Base-by-base conservation (phyloP, 1,140 invertebrate genomes). In the Hirudo medicinalis region DNA sequence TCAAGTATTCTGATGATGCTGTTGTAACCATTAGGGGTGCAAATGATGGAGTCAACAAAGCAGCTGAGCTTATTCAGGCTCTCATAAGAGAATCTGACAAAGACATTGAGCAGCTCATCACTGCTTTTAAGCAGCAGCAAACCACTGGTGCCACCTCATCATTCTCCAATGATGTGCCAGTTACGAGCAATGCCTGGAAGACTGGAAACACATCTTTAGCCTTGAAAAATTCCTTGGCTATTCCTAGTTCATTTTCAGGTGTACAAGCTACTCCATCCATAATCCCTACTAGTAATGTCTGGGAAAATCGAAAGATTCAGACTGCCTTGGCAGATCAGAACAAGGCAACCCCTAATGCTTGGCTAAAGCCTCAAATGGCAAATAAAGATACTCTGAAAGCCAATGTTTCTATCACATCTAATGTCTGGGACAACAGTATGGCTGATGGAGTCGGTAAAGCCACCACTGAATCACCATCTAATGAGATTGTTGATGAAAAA, bases 21-120 rank as follows among this genome's bases (percentile, higher is more conserved):
- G 90, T 89, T 76, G 94, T 97, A 72, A 94, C 93, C 17, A 95
- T 97, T 76, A 94, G 89, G 81, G 93, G 93, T 67, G 88, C 90
- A n/a, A 85, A 87, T 25, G 93, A 96, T 75, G 89, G 91, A 0
- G 94, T 90, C 4, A 90, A 91, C 79, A 90, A 93, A 80, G 93
- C 93, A 63, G 88, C 92, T 77, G 85, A 85, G 71, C 85, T 95
- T 70, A 96, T 96, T 73, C 86, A 88, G 55, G 86, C 89, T 17
- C 85, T 96, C 66, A 91, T 94, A 73, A 90, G 92, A 81, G 92
- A 96, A 84, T 91, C 92, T 8, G 92, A 97, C 73, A 90, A 90
- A 11, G 92, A 97, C 80, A 88, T 95, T 74, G 81, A 87, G 73
- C 89, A 91, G 80, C 88, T 94, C 82, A 80, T 94, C 76, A 88